Evolutionary conservation across 35 echinoderm and acorn worm species (phyloP).

Genomic region (Hemicentrotus pulcherrimus): DNA sequence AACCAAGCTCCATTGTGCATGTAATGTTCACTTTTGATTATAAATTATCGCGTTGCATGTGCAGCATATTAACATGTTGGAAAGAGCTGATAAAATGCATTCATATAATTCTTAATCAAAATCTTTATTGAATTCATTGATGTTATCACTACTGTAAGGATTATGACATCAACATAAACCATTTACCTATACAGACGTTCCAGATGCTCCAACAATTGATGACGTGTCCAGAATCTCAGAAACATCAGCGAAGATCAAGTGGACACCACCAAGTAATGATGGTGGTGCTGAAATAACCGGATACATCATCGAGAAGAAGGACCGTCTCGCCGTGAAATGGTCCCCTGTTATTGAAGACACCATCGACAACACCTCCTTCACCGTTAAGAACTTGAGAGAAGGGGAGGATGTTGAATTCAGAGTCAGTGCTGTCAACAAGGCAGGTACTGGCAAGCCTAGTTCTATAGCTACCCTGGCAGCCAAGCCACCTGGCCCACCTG

Average conservation of each 20-base stretch:
- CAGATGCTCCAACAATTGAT: constrained; percentile 59
- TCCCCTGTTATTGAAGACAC: constrained; percentile 59
- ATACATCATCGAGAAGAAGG: constrained; percentile 90
- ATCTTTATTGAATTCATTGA: not conserved
- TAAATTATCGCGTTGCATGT: not conserved
- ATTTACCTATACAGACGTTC: constrained; percentile 38
- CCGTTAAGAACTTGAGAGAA: constrained; percentile 72
- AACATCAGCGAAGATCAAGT: constrained; percentile 65
- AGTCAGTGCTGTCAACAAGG: constrained; percentile 81
- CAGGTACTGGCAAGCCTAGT: constrained; percentile 80
- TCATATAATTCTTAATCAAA: not conserved
- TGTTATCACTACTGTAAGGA: not conserved
- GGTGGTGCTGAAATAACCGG: constrained; percentile 77
- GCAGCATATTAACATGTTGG: not conserved
- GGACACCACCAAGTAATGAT: constrained; percentile 77
- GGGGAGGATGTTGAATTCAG: constrained; percentile 81
- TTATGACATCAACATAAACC: not conserved
- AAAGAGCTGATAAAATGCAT: not conserved
- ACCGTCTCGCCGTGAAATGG: constrained; percentile 72
- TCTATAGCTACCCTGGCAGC: constrained; percentile 28
- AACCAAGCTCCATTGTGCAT: not conserved
- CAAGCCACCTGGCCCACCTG: constrained; percentile 43
- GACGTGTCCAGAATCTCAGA: constrained; percentile 50
- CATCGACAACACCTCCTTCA: constrained; percentile 66
- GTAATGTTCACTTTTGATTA: not conserved